These are phyloP conservation scores for Paradisaea rubra DNA, from an alignment of 2,113 vertebrate genomes.

Conservation along the genomic window DNA sequence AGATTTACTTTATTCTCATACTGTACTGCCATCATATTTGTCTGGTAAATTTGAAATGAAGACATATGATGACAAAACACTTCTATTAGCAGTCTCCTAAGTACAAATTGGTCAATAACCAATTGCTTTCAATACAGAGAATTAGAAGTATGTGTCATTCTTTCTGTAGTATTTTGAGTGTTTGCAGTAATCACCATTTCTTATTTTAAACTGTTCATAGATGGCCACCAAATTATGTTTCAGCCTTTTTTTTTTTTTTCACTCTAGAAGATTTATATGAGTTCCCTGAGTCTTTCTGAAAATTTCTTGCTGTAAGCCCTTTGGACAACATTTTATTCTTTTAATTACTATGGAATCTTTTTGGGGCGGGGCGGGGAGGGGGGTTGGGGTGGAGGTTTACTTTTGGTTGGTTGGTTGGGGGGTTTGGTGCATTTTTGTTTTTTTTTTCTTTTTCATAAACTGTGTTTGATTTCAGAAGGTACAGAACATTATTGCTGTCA, in stretches of 20 bases:
- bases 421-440: accelerated
- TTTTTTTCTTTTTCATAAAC: not conserved
- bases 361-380: accelerated
- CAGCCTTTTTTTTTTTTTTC: not conserved
- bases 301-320: not conserved
- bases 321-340: not conserved
- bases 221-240: not conserved
- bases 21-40: not conserved
- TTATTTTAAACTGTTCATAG: not conserved
- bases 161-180: not conserved
- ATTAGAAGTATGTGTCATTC: not conserved
- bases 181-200: not conserved
- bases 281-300: not conserved
- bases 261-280: not conserved
- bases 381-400: too few species aligned
- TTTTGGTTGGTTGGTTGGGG: not conserved
- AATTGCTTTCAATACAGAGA: not conserved
- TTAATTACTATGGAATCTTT: not conserved
- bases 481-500: not conserved
- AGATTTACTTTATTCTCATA: not conserved
- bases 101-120: not conserved
- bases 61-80: not conserved
- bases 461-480: not conserved
- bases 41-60: not conserved
- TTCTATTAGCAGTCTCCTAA: not conserved